Conservation (phyloP, 1,140 invertebrate species). For the Theocolax elegans region DNA sequence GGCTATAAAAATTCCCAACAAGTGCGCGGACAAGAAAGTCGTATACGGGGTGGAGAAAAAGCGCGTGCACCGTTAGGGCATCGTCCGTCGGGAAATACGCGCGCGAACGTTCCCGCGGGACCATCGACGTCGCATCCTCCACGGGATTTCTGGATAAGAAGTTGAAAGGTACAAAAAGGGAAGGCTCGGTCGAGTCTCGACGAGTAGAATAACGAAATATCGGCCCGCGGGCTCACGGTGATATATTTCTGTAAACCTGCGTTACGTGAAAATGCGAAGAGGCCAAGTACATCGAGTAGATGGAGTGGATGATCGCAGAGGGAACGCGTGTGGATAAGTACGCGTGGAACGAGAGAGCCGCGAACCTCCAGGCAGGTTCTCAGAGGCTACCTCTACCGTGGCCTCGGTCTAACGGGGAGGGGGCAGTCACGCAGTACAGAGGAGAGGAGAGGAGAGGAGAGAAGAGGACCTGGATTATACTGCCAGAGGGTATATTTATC, state of each 20-base stretch:
- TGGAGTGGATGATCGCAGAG: constrained; percentile 25
- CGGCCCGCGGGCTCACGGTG: constrained; percentile 21
- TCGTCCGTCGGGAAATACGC: constrained; percentile 26
- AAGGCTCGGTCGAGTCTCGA: no score
- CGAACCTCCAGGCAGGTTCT: constrained; percentile 57
- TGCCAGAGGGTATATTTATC: constrained; percentile 69
- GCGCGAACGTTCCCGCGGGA: constrained; percentile 14
- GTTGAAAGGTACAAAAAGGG: constrained; percentile 40
- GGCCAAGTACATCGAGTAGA: background rate
- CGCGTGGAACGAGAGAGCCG: constrained; percentile 33
- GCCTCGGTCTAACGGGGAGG: no score
- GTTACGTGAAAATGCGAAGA: constrained; percentile 48
- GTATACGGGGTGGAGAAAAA: constrained; percentile 19
- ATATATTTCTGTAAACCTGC: constrained; percentile 47
- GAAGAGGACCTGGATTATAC: constrained; percentile 64
- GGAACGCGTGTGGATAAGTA: constrained; percentile 35
- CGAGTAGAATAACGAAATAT: constrained; percentile 6
- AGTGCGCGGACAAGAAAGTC: background rate
- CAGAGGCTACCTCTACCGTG: constrained; percentile 50
- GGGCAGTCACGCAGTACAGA: no score
- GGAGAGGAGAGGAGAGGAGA: constrained; percentile 29
- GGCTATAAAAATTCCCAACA: constrained; percentile 33
- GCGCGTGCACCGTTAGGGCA: constrained; percentile 28
- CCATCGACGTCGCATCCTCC: constrained; percentile 20
- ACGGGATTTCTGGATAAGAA: constrained; percentile 42